phyloP scores from a whole-genome alignment of 92 coral and sea anemone species.

The Palythoa grandis region DNA sequence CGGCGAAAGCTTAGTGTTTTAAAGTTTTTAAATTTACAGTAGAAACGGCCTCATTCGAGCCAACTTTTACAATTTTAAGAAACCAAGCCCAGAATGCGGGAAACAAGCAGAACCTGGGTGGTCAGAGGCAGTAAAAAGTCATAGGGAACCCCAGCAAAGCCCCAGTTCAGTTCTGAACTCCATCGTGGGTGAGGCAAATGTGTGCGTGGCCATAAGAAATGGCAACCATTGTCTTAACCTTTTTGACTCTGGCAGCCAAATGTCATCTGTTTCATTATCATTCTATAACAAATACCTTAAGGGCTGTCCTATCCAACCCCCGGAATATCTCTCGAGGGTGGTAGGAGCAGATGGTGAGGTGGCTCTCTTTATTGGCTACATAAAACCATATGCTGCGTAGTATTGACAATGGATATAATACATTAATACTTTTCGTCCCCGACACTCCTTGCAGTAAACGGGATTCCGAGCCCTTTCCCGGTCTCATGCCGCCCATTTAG shows the following conservation, averaged over 20 bases:
- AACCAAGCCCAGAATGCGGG: too few relatives aligned
- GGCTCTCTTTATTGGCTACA: slow-evolving; percentile 55
- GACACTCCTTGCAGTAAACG: slow-evolving; percentile 45
- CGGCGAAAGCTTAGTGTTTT: too few relatives aligned
- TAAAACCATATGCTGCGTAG: slow-evolving; percentile 40
- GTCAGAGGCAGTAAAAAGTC: slow-evolving; percentile 22
- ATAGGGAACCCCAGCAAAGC: slow-evolving; percentile 20
- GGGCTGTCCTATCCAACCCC: slow-evolving; percentile 23
- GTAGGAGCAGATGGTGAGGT: slow-evolving; percentile 59
- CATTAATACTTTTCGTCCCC: slow-evolving; percentile 52
- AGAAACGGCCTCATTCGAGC: too few relatives aligned
- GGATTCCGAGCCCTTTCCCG: too few relatives aligned
- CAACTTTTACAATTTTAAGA: too few relatives aligned
- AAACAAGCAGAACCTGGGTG: too few relatives aligned
- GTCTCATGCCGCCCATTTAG: neutral
- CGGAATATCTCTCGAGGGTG: slow-evolving; percentile 24
- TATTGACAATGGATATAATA: neutral
- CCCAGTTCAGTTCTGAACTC: neutral
- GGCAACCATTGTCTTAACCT: slow-evolving; percentile 47
- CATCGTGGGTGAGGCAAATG: neutral
- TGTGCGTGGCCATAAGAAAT: slow-evolving; percentile 44
- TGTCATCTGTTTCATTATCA: slow-evolving; percentile 43
- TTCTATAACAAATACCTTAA: slow-evolving; percentile 36
- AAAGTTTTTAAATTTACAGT: too few relatives aligned
- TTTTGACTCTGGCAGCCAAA: slow-evolving; percentile 63